phyloP scores from a whole-genome alignment of 2,888 invertebrate species.

The Drosophila lacicola region DNA sequence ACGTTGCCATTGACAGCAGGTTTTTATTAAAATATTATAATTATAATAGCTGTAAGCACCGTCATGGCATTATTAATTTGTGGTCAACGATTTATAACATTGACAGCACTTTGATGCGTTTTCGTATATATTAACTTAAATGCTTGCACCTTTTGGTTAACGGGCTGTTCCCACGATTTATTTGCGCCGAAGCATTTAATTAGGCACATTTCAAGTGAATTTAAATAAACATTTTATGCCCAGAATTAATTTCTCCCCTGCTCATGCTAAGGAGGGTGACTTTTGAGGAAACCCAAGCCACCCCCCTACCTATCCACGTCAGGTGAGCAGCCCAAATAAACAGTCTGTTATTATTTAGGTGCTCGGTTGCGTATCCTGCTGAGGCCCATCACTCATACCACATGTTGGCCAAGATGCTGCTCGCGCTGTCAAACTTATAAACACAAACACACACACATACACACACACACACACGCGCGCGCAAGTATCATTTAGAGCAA shows the following conservation, averaged over 20 bases:
- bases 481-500: constrained; percentile 21
- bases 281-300: too few relatives aligned
- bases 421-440: constrained; percentile 34
- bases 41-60: too few relatives aligned
- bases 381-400: constrained; percentile 67
- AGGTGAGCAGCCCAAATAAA: constrained; percentile 42
- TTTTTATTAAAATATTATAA: too few relatives aligned
- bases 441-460: constrained; percentile 18
- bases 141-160: not conserved
- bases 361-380: constrained; percentile 34
- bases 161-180: constrained; percentile 16
- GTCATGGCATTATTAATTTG: too few relatives aligned
- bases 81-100: not conserved
- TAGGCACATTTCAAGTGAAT: constrained; percentile 49
- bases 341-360: constrained; percentile 54
- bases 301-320: not conserved
- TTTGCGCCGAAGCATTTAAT: constrained; percentile 39
- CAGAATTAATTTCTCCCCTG: too few relatives aligned
- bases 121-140: too few relatives aligned
- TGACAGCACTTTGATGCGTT: too few relatives aligned
- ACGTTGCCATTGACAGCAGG: too few relatives aligned
- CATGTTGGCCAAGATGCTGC: constrained; percentile 37
- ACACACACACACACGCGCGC: not conserved
- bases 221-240: constrained; percentile 38
- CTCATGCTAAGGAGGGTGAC: too few relatives aligned